A percentile compares a stretch with the other conserved stretches of the same genome.
These are phyloP conservation scores for Coenonympha glycerion DNA, from an alignment of 2,888 invertebrate species.

Conservation along the genomic window DNA sequence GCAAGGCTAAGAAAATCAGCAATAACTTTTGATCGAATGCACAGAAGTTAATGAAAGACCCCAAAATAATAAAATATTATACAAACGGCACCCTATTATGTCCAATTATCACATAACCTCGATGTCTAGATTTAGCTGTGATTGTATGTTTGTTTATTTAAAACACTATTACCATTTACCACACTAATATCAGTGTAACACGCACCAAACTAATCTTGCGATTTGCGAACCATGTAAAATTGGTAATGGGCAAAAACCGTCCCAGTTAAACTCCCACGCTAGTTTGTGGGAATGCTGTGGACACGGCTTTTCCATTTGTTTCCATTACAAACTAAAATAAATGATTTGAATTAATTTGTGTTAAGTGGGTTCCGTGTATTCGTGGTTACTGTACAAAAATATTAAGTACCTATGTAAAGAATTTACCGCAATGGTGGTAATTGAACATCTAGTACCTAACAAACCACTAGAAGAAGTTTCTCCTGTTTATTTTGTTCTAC, in stretches of 20 bases:
- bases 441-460: too few relatives aligned
- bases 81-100: not conserved
- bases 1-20: too few relatives aligned
- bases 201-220: slow-evolving; percentile 1
- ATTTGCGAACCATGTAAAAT: not conserved
- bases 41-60: not conserved
- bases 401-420: too few relatives aligned
- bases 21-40: not conserved
- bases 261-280: slow-evolving; percentile 9
- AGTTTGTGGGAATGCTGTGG: slow-evolving; percentile 10
- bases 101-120: not conserved
- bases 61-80: not conserved
- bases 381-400: too few relatives aligned
- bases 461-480: too few relatives aligned
- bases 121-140: slow-evolving; percentile 1
- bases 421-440: too few relatives aligned
- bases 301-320: slow-evolving; percentile 14
- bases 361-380: too few relatives aligned
- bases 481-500: too few relatives aligned
- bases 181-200: not conserved
- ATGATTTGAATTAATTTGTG: too few relatives aligned
- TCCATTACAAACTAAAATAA: too few relatives aligned
- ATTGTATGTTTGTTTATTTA: not conserved
- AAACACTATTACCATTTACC: too few relatives aligned
- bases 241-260: not conserved